A percentile compares a stretch with the other conserved stretches of the same genome.
Evolutionary conservation across 2,113 vertebrate species (phyloP).

Genomic region (Talpa occidentalis): DNA sequence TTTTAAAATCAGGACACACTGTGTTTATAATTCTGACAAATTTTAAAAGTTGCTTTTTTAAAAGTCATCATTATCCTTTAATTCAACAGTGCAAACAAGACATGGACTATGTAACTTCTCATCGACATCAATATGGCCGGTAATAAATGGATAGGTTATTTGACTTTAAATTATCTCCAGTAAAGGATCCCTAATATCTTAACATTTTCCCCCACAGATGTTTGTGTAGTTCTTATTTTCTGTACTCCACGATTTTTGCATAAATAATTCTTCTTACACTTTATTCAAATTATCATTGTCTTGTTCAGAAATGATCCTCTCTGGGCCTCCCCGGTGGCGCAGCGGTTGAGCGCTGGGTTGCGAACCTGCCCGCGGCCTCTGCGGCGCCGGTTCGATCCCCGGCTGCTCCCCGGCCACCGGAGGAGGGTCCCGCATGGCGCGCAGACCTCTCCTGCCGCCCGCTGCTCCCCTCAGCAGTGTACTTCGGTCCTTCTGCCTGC

Average conservation of each 20-base stretch:
- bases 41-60: background rate
- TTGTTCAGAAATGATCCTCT: background rate
- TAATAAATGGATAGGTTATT: conserved; percentile 8
- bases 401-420: too few species aligned
- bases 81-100: background rate
- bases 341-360: too few species aligned
- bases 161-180: background rate
- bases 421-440: too few species aligned
- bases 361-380: too few species aligned
- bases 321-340: too few species aligned
- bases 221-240: background rate
- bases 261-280: background rate
- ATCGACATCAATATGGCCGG: background rate
- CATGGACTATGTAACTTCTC: background rate
- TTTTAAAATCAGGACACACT: background rate
- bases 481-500: too few species aligned
- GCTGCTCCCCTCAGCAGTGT: too few species aligned
- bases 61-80: background rate
- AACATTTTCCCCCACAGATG: background rate
- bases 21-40: background rate
- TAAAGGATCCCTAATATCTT: background rate
- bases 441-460: too few species aligned
- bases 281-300: background rate
- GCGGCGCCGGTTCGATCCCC: too few species aligned
- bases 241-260: background rate